These are phyloP conservation scores for Tachina fera DNA, from an alignment of 2,888 invertebrate species.

Conservation along the genomic window DNA sequence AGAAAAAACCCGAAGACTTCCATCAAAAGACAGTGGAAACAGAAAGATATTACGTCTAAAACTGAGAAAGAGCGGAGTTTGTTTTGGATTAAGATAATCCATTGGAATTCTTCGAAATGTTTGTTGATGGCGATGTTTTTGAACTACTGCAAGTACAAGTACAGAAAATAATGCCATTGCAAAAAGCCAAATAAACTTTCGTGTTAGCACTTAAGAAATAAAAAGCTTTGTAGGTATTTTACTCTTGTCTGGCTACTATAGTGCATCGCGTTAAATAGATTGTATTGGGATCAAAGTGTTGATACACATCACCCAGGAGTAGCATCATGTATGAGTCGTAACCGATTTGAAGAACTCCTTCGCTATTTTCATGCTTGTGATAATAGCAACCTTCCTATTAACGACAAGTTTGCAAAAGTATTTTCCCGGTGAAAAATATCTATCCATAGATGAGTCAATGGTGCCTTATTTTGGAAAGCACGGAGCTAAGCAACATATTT, in stretches of 20 bases:
- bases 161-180: conserved; percentile 12
- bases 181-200: conserved; percentile 18
- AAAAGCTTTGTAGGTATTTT: conserved; percentile 12
- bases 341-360: conserved; percentile 4
- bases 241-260: conserved; percentile 19
- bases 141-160: conserved; percentile 2
- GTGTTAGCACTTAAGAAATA: background rate
- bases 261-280: conserved; percentile 8
- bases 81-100: conserved; percentile 11
- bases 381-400: background rate
- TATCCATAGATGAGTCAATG: conserved; percentile 1
- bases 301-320: too few relatives aligned
- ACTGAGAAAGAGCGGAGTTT: background rate
- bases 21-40: conserved; percentile 9
- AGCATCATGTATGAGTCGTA: too few relatives aligned
- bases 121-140: conserved; percentile 1
- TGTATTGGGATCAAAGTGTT: conserved; percentile 35
- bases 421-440: conserved; percentile 12
- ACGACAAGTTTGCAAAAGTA: conserved; percentile 19
- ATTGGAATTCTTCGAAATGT: conserved; percentile 17
- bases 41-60: conserved; percentile 3
- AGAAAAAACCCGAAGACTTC: background rate
- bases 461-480: background rate
- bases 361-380: conserved; percentile 20
- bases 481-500: too few relatives aligned